Conservation (phyloP, 2,797 vertebrate genomes). For the Ctenosaura bakeri region DNA sequence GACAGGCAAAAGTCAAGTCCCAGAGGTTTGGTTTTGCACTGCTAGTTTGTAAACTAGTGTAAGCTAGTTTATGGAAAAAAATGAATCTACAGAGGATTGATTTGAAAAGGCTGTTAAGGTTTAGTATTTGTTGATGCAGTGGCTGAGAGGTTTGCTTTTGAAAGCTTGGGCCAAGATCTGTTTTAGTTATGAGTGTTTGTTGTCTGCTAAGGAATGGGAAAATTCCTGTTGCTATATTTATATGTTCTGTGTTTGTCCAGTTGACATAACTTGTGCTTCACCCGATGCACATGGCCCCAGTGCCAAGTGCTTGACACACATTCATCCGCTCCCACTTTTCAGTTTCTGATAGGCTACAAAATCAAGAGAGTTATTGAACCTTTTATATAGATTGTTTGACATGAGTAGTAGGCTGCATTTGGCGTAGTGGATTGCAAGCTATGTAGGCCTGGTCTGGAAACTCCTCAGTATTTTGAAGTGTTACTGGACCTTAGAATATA, state of each 20-base stretch:
- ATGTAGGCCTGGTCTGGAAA: background rate
- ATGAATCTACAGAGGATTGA: background rate
- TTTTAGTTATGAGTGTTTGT: background rate
- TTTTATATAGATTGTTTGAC: background rate
- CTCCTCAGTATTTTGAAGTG: background rate
- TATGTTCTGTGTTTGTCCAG: background rate
- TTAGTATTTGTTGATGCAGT: conserved; percentile 15
- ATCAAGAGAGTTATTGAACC: background rate
- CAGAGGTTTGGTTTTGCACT: background rate
- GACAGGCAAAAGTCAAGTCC: fast-evolving
- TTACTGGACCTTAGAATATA: too few relatives aligned
- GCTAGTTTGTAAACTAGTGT: background rate
- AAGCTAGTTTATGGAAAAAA: background rate
- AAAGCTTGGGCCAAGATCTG: conserved; percentile 33
- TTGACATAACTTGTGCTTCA: background rate
- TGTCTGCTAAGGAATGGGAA: conserved; percentile 16
- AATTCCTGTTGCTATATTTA: background rate
- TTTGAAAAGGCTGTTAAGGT: background rate
- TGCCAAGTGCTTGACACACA: background rate
- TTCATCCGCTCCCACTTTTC: background rate
- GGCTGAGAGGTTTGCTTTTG: background rate
- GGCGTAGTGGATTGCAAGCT: background rate
- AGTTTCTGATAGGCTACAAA: background rate
- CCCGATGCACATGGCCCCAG: background rate
- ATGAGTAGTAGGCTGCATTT: background rate